phyloP scores from a whole-genome alignment of 2,797 vertebrate species.

The Rhadinocentrus ornatus region DNA sequence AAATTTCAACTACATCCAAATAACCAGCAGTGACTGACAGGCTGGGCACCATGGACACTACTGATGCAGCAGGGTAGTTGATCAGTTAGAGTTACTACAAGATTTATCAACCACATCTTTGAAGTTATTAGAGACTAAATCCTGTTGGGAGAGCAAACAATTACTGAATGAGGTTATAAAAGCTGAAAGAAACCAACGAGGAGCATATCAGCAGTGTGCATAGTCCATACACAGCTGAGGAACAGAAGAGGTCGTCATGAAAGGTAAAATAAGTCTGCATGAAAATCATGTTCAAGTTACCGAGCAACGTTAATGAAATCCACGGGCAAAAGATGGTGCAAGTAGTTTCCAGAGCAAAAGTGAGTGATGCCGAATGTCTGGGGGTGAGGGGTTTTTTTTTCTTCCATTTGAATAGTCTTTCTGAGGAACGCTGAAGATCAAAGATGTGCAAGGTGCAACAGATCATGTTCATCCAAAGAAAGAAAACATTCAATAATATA shows the following conservation, averaged over 20 bases:
- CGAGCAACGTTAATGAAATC: conserved; percentile 56
- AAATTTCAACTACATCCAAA: conserved; percentile 80
- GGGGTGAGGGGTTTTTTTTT: conserved; percentile 42
- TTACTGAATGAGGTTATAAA: conserved; percentile 71
- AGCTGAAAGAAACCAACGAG: conserved; percentile 65
- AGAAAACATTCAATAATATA: conserved; percentile 76
- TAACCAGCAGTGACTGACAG: conserved; percentile 58
- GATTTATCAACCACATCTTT: conserved; percentile 76
- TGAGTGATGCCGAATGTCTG: conserved; percentile 35
- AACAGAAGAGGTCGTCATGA: conserved; percentile 50
- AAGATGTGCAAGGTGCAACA: conserved; percentile 69
- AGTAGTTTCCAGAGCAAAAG: conserved; percentile 50
- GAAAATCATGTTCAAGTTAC: conserved; percentile 52
- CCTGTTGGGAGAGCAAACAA: conserved; percentile 77
- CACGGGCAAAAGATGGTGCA: conserved; percentile 54
- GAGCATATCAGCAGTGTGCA: conserved; percentile 66
- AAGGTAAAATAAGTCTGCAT: conserved; percentile 56
- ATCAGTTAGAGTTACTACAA: conserved; percentile 79
- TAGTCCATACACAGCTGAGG: conserved; percentile 67
- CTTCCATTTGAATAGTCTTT: conserved; percentile 64
- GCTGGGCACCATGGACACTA: conserved; percentile 78
- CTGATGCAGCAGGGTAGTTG: conserved; percentile 80
- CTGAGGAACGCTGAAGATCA: conserved; percentile 65
- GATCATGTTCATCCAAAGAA: conserved; percentile 71
- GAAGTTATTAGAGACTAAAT: conserved; percentile 74